These are phyloP conservation scores for Wiebesia pumilae DNA, from an alignment of 1,140 invertebrate species.

Conservation along the genomic window DNA sequence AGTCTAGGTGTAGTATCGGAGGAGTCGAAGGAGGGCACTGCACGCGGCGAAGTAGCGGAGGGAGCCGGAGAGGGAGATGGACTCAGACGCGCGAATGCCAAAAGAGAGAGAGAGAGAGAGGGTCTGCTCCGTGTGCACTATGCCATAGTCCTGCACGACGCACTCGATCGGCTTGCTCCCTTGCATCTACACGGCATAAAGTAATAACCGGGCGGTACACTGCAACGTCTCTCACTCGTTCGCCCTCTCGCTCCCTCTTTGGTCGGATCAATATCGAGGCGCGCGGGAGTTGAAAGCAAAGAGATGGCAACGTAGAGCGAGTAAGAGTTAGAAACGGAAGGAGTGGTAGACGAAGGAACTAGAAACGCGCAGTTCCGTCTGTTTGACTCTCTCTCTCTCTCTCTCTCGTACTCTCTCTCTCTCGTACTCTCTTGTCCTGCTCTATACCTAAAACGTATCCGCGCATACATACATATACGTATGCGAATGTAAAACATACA, in stretches of 20 bases:
- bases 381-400: conserved; percentile 1
- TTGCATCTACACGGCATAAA: conserved; percentile 64
- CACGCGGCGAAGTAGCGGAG: too few species aligned
- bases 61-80: neutral
- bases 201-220: conserved; percentile 63
- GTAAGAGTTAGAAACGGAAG: conserved; percentile 50
- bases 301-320: conserved; percentile 16
- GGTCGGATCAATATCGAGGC: conserved; percentile 68
- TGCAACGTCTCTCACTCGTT: conserved; percentile 22
- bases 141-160: conserved; percentile 23
- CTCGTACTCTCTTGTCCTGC: neutral
- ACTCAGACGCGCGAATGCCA: neutral
- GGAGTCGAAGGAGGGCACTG: conserved; percentile 10
- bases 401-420: too few species aligned
- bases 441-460: neutral
- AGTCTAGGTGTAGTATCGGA: conserved; percentile 11
- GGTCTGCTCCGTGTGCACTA: neutral
- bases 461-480: neutral
- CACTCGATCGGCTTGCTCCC: conserved; percentile 60
- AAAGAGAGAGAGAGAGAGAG: neutral
- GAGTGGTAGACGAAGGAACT: conserved; percentile 54
- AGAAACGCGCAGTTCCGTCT: conserved; percentile 17
- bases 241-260: conserved; percentile 10
- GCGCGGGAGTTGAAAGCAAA: conserved; percentile 56
- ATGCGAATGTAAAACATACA: too few species aligned